Percentiles rank a stretch among this genome's conserved stretches.
These are phyloP conservation scores for Biston stratarius DNA, from an alignment of 2,888 invertebrate species.

Conservation along the genomic window DNA sequence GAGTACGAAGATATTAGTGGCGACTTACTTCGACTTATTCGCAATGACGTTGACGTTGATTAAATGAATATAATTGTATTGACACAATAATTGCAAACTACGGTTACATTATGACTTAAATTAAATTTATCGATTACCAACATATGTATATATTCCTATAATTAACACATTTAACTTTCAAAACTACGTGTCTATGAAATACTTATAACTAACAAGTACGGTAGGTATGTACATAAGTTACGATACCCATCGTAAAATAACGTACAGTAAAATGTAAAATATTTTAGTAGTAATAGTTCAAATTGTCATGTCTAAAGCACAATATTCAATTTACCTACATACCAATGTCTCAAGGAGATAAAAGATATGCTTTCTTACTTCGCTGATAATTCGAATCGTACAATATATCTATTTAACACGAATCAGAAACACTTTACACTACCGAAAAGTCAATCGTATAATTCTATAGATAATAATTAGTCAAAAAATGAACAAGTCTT, in stretches of 20 bases:
- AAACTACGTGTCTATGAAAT: constrained; percentile 62
- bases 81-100: constrained; percentile 80
- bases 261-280: constrained; percentile 54
- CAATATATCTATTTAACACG: neutral
- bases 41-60: too few species aligned
- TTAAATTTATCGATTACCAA: constrained; percentile 40
- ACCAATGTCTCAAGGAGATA: constrained; percentile 14
- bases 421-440: neutral
- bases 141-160: constrained; percentile 52
- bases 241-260: constrained; percentile 67
- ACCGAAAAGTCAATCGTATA: constrained; percentile 12
- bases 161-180: constrained; percentile 51
- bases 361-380: neutral
- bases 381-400: neutral
- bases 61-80: constrained; percentile 65
- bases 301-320: constrained; percentile 39
- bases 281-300: constrained; percentile 13
- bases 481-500: constrained; percentile 11
- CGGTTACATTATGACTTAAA: constrained; percentile 65
- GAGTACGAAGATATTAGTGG: constrained; percentile 73
- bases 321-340: constrained; percentile 15
- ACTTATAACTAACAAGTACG: constrained; percentile 59
- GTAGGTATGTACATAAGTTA: constrained; percentile 62
- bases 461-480: constrained; percentile 1
- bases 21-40: constrained; percentile 67